Base-by-base conservation (phyloP, 2,888 invertebrate genomes). In the Eristalinus sepulchralis region DNA sequence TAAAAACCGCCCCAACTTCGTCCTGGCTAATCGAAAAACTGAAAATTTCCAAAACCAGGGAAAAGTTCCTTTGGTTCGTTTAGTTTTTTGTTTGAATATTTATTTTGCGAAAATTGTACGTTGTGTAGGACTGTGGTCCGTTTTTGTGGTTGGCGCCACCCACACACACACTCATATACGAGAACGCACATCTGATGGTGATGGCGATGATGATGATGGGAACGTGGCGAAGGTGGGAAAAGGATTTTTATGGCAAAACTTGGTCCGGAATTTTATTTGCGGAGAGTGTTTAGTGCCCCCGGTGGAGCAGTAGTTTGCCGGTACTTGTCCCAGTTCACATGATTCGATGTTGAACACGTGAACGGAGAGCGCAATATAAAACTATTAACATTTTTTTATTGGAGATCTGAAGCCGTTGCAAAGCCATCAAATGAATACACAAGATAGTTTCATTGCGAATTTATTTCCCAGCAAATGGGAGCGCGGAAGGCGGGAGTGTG, bases 181-280 rank as follows among this genome's bases (percentile, higher is more conserved):
- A 11, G 6, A 9, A 31, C 66, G 73, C 66, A 33, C 75, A 71
- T 59, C 47, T 47, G 66, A 76, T 53, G 71, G 71, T 60, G 60
- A 33, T 57, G 59, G 75, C 55, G 62, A 59, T 67, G 59, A 33
- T 57, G 59, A 80, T 62, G 62, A 59, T 67, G 59, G 34, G 11
- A 27, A n/a, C 13, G 70, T n/a, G n/a, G n/a, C 66, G 71, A 84
- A 84, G 84, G 84, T 84, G 81, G 81, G 36, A 81, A 80, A 80
- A 67, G 76, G 80, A 71, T 84, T 84, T 84, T 84, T 84, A 84
- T 84, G 71, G 55, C 84, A 55, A 84, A 84, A 84, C 34, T 84
- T 84, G 57, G 59, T 11, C 9, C 70, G 24, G 59, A 66, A 80
- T 84, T 84, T 84, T 78, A 78, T 83, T 62, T 73, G 80, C 60